Conservation (phyloP, 2,113 vertebrate species). For the Malaclemys terrapin region DNA sequence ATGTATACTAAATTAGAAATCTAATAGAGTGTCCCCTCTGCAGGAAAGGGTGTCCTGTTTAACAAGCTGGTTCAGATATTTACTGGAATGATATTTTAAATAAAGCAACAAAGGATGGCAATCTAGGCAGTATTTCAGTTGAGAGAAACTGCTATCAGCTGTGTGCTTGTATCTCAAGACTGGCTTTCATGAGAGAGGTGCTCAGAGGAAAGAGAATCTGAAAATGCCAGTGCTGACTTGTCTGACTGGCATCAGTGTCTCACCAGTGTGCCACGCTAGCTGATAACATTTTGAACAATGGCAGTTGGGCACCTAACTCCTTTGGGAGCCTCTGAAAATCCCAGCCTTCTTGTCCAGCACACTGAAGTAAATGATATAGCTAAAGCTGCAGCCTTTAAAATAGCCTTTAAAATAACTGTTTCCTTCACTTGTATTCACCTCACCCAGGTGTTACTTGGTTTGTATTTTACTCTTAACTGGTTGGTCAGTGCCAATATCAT, state of each 20-base stretch:
- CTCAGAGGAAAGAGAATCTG: not conserved
- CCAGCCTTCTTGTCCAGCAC: not conserved
- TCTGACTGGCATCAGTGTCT: not conserved
- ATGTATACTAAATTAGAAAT: not conserved
- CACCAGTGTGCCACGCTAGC: not conserved
- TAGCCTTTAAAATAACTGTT: not conserved
- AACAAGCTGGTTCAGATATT: not conserved
- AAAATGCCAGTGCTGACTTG: not conserved
- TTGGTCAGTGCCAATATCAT: not conserved
- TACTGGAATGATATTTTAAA: not conserved
- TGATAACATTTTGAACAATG: not conserved
- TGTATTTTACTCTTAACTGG: not conserved
- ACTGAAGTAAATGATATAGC: not conserved
- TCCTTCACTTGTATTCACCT: not conserved
- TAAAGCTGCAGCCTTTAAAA: not conserved
- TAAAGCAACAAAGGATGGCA: not conserved
- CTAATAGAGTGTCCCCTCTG: not conserved
- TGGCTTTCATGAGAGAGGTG: not conserved
- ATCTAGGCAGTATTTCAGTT: not conserved
- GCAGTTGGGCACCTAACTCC: not conserved
- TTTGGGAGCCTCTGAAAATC: not conserved
- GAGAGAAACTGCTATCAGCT: not conserved
- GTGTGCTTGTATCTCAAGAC: not conserved
- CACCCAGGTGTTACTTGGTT: not conserved
- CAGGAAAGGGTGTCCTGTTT: not conserved